phyloP scores from a whole-genome alignment of 2,113 vertebrate species.

The Pungitius pungitius region DNA sequence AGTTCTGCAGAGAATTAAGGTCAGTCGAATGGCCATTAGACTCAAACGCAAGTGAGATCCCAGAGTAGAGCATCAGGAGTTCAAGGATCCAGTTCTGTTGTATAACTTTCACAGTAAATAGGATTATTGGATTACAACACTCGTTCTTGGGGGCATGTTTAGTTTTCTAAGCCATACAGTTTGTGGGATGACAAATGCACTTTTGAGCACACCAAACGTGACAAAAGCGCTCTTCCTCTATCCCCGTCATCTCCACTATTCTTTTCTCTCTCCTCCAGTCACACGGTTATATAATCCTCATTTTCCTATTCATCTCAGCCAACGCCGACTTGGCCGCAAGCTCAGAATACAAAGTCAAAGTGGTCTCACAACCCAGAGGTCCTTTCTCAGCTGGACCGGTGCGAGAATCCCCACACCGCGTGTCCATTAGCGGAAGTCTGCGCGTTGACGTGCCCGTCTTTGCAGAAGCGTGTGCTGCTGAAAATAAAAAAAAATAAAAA shows the following conservation, averaged over 20 bases:
- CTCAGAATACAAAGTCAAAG: constrained; percentile 60
- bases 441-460: too few species aligned
- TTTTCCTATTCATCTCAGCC: constrained; percentile 57
- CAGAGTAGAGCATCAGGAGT: neutral
- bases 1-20: neutral
- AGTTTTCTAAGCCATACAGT: neutral
- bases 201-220: neutral
- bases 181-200: constrained; percentile 4
- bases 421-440: constrained; percentile 1
- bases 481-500: too few species aligned
- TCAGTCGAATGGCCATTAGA: constrained; percentile 8
- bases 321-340: constrained; percentile 38
- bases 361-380: constrained; percentile 51
- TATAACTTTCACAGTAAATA: constrained; percentile 7
- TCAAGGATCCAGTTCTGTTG: constrained; percentile 11
- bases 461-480: constrained; percentile 25
- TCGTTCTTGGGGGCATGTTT: neutral
- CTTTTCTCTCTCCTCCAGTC: constrained; percentile 29
- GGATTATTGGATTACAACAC: constrained; percentile 36
- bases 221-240: neutral
- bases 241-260: neutral
- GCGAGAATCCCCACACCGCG: too few species aligned
- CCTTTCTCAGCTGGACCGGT: constrained; percentile 35
- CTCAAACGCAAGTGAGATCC: neutral
- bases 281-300: constrained; percentile 56